A percentile compares a stretch with the other conserved stretches of the same genome.
Conservation (phyloP, 2,113 vertebrate species). For the Gallinago undulata region DNA sequence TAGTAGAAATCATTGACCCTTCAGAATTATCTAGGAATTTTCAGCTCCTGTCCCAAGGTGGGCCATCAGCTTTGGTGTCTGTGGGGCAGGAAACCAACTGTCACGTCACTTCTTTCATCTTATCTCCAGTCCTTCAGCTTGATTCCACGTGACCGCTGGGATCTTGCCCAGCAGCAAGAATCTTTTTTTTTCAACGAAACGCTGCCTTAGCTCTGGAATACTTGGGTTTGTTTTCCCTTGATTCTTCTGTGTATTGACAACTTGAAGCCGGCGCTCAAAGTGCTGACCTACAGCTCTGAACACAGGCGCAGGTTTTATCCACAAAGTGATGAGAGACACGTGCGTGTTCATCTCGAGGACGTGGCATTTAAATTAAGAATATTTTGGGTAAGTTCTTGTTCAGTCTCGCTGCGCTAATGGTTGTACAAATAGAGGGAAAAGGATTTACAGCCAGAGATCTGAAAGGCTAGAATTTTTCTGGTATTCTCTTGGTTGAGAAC, state of each 20-base stretch:
- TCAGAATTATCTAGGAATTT: neutral
- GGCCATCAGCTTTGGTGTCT: neutral
- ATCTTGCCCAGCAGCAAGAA: neutral
- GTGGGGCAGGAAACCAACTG: neutral
- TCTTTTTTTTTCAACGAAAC: neutral
- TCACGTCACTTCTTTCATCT: neutral
- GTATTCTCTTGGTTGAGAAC: neutral
- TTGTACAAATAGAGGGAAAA: neutral
- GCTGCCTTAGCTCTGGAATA: neutral
- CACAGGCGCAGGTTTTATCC: neutral
- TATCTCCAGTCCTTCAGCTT: neutral
- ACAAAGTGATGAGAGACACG: neutral
- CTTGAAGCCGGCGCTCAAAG: neutral
- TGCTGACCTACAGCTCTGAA: neutral
- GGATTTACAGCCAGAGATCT: neutral
- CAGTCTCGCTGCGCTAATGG: rapidly evolving
- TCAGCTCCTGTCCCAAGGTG: neutral
- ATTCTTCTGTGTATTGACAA: neutral
- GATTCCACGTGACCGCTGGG: rapidly evolving
- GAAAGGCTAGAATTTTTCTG: neutral
- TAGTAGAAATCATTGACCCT: neutral
- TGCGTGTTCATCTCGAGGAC: rapidly evolving
- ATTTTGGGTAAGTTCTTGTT: neutral
- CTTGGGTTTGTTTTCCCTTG: neutral
- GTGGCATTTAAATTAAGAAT: neutral